Evolutionary conservation across 2,888 invertebrate species (phyloP).

Genomic region (Xestia xanthographa): DNA sequence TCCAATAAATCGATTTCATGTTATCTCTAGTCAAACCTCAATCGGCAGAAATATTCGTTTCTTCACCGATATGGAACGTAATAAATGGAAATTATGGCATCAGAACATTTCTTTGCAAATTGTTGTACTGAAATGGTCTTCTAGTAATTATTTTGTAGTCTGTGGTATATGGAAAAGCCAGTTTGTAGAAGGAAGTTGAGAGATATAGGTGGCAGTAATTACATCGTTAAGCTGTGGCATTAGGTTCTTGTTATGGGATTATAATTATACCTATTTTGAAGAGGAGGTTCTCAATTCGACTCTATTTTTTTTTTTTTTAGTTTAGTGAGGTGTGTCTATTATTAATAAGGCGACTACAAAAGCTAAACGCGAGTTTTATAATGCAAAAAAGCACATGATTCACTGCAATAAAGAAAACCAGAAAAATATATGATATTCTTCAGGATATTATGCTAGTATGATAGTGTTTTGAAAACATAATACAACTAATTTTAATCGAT

Average conservation of each 20-base stretch:
- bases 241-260: neutral
- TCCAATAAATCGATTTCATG: neutral
- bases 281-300: too few species aligned
- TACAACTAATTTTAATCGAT: too few species aligned
- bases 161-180: slow-evolving; percentile 25
- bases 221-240: slow-evolving; percentile 20
- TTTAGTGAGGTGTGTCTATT: neutral
- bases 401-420: too few species aligned
- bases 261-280: slow-evolving; percentile 18
- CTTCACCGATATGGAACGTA: neutral
- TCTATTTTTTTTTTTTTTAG: too few species aligned
- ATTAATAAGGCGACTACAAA: too few species aligned
- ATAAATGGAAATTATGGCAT: slow-evolving; percentile 15
- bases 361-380: too few species aligned
- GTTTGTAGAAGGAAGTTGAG: slow-evolving; percentile 21
- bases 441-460: too few species aligned
- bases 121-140: slow-evolving; percentile 12
- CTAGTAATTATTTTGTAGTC: slow-evolving; percentile 25
- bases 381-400: too few species aligned
- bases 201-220: slow-evolving; percentile 32
- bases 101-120: slow-evolving; percentile 30
- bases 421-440: too few species aligned
- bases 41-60: neutral
- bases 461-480: too few species aligned
- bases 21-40: neutral